Evolutionary conservation across 2,113 vertebrate genomes (phyloP), one percentile per base, ranked within the genome.

Genomic region (Leucoraja erinaceus): DNA sequence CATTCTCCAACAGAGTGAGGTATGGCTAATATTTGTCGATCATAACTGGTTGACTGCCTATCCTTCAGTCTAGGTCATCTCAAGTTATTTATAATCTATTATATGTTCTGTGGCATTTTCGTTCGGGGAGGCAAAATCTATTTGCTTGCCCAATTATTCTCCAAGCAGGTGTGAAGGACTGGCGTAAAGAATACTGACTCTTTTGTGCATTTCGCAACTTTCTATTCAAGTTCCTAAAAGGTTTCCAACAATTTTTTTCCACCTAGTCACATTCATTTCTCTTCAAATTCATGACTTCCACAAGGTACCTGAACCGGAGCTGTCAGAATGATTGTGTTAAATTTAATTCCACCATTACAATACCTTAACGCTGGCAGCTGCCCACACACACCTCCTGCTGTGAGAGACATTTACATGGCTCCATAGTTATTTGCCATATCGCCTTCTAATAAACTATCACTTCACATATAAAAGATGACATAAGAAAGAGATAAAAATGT

Each of bases 211-310:
- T 94, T 93, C 83, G 90, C 54, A 6, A 11, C 56, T 76, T 94
- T 93, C 93, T 93, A 12, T n/a, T 94, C 93, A 81, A 0, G 93
- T 25, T 72, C 79, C 92, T 90, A 38, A 63, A 93, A 84, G 77
- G 75, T 83, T 93, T 93, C 93, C 33, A 93, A 93, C 93, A 22
- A 75, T 94, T 94, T 68, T 94, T 0, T 93, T 94, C 84, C 93
- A 93, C 12, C 70, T 93, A 91, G 93, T 93, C 93, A 94, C 77
- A 92, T 93, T 94, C 22, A 93, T 94, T 95, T 94, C 90, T 93
- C 88, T 93, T 93, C 0, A 12, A 25, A 93, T 94, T 90, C 68
- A 12, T 79, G 1, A 3, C 10, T 93, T 93, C 93, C 93, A 94
- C 94, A 93, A 47, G 28, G 78, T 90, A 93, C 94, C 38, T 0